phyloP scores from a whole-genome alignment of 1,140 invertebrate species.

The Hirudo medicinalis region DNA sequence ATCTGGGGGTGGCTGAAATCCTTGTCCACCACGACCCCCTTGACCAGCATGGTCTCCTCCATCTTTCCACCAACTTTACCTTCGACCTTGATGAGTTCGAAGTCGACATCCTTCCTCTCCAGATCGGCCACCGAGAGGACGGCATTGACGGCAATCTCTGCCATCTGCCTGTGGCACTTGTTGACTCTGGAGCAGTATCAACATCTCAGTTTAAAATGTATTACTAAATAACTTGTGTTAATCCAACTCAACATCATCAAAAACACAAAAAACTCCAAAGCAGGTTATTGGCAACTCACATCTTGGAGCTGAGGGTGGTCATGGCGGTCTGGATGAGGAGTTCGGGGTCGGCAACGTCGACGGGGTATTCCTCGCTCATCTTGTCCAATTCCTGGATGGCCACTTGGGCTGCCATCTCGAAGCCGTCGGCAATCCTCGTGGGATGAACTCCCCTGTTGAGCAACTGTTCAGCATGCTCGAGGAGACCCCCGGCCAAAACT shows the following conservation, averaged over 20 bases:
- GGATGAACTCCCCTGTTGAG: slow-evolving; percentile 96
- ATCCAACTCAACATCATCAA: background rate
- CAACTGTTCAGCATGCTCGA: slow-evolving; percentile 85
- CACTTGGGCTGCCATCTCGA: slow-evolving; percentile 84
- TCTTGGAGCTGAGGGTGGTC: slow-evolving; percentile 98
- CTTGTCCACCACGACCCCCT: slow-evolving; percentile 94
- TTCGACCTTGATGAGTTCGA: slow-evolving; percentile 97
- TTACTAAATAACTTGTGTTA: too few species aligned
- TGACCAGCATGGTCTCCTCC: slow-evolving; percentile 91
- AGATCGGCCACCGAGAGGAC: slow-evolving; percentile 86
- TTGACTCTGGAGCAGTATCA: slow-evolving; percentile 39
- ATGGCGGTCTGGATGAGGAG: slow-evolving; percentile 85
- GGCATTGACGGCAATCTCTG: slow-evolving; percentile 94
- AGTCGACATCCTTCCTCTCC: slow-evolving; percentile 88
- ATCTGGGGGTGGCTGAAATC: slow-evolving; percentile 99
- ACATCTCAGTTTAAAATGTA: too few species aligned
- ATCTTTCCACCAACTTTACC: slow-evolving; percentile 92
- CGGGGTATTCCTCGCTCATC: slow-evolving; percentile 76
- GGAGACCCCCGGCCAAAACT: slow-evolving; percentile 72
- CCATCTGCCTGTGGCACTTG: slow-evolving; percentile 76
- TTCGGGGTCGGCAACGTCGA: slow-evolving; percentile 64
- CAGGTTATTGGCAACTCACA: slow-evolving; percentile 47
- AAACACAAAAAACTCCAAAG: background rate
- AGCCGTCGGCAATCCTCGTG: slow-evolving; percentile 95
- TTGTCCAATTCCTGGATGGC: slow-evolving; percentile 73